A percentile compares a stretch with the other conserved stretches of the same genome.
phyloP scores from a whole-genome alignment of 1,140 invertebrate genomes.

The Ceratosolen fusciceps region DNA sequence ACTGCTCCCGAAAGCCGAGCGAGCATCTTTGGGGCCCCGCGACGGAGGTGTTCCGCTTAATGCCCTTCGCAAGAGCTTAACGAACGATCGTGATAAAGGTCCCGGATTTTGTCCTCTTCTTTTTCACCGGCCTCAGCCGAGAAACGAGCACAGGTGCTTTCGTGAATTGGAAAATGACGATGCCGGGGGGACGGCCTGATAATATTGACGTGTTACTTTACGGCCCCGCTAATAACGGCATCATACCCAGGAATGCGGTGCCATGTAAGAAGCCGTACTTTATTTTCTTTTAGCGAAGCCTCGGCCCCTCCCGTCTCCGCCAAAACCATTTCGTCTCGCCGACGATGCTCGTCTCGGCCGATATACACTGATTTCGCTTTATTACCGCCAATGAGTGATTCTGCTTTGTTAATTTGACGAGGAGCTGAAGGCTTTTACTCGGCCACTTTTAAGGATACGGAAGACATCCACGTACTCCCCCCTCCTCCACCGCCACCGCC shows the following conservation, averaged over 20 bases:
- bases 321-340: background rate
- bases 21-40: background rate
- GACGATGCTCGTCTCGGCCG: too few species aligned
- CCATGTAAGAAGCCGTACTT: background rate
- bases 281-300: background rate
- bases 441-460: background rate
- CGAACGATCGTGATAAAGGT: background rate
- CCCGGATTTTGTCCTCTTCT: background rate
- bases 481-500: too few species aligned
- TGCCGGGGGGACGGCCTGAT: background rate
- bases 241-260: background rate
- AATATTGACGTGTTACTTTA: conserved; percentile 46
- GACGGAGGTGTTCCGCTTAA: background rate
- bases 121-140: background rate
- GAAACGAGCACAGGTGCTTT: conserved; percentile 5
- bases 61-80: background rate
- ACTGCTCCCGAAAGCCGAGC: background rate
- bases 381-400: background rate
- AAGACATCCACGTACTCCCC: background rate
- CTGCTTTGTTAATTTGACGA: conserved; percentile 13
- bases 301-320: background rate
- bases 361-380: background rate
- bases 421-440: background rate
- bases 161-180: conserved; percentile 29
- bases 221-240: conserved; percentile 6